A percentile compares a stretch with the other conserved stretches of the same genome.
These are phyloP conservation scores for Lomographa bimaculata DNA, from an alignment of 2,888 invertebrate genomes.

Conservation along the genomic window DNA sequence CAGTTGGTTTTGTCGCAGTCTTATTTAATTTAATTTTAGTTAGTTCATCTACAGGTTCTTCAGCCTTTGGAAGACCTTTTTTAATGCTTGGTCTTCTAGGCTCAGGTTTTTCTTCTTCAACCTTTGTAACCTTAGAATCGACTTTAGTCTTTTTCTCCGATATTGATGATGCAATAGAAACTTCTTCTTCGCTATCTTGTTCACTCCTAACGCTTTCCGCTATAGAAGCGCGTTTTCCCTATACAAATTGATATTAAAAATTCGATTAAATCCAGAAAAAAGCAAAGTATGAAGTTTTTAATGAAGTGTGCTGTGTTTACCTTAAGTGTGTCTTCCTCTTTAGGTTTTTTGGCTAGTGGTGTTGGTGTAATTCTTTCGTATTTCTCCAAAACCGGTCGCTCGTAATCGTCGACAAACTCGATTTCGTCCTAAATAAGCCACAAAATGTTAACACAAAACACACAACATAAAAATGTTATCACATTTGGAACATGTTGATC, in stretches of 20 bases:
- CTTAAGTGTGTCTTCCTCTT: slow-evolving; percentile 74
- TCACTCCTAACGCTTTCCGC: slow-evolving; percentile 72
- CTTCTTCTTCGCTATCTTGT: slow-evolving; percentile 72
- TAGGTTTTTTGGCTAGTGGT: slow-evolving; percentile 77
- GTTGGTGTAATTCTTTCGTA: slow-evolving; percentile 85
- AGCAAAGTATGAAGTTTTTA: no score
- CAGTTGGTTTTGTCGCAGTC: slow-evolving; percentile 60
- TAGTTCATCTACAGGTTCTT: slow-evolving; percentile 72
- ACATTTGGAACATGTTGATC: slow-evolving; percentile 15
- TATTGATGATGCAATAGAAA: slow-evolving; percentile 58
- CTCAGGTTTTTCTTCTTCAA: slow-evolving; percentile 62
- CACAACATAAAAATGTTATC: slow-evolving; percentile 44
- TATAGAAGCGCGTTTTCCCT: slow-evolving; percentile 73
- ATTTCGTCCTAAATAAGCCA: slow-evolving; percentile 73
- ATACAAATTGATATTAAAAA: slow-evolving; percentile 20
- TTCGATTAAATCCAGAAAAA: slow-evolving; percentile 2
- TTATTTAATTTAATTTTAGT: slow-evolving; percentile 71
- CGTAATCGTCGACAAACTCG: slow-evolving; percentile 88
- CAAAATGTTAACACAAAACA: slow-evolving; percentile 60
- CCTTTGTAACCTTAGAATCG: slow-evolving; percentile 56
- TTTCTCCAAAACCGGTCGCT: slow-evolving; percentile 89
- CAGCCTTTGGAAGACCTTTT: slow-evolving; percentile 67
- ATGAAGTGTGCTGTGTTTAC: slow-evolving; percentile 63
- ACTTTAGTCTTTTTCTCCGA: slow-evolving; percentile 68
- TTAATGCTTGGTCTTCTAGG: slow-evolving; percentile 65